A percentile compares a stretch with the other conserved stretches of the same genome.
Evolutionary conservation across 2,113 vertebrate species (phyloP).

Genomic region (Alosa alosa): DNA sequence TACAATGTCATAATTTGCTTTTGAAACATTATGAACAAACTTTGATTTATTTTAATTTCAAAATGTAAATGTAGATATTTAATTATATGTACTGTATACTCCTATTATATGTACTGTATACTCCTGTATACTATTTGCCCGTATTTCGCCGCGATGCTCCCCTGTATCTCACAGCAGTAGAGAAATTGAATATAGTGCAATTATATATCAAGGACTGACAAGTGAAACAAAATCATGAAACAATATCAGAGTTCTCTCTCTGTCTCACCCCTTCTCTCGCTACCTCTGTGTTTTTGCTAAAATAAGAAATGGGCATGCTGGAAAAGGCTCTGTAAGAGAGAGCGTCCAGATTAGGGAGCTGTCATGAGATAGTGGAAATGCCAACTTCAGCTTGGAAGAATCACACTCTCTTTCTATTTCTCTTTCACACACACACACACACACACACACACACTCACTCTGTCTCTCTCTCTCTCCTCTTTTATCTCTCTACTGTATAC

Average conservation of each 20-base stretch:
- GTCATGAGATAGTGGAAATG: slow-evolving; percentile 27
- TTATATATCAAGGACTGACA: neutral
- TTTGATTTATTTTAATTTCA: too few species aligned
- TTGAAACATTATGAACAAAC: too few species aligned
- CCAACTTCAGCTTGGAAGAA: slow-evolving; percentile 5
- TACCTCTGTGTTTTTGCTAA: neutral
- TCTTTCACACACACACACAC: too few species aligned
- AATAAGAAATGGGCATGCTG: slow-evolving; percentile 33
- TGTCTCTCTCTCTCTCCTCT: neutral
- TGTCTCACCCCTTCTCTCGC: neutral
- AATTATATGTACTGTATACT: neutral
- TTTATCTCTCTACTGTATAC: too few species aligned
- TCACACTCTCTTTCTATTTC: too few species aligned
- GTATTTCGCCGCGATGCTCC: neutral
- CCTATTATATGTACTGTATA: neutral
- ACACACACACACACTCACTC: neutral
- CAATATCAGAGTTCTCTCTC: neutral
- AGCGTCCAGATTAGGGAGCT: slow-evolving; percentile 26
- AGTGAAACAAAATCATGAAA: neutral
- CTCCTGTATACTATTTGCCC: neutral
- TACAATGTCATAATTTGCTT: too few species aligned
- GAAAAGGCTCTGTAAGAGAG: neutral
- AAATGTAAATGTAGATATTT: too few species aligned
- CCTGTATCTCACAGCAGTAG: neutral
- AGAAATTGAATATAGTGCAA: neutral